Evolutionary conservation across 1,140 invertebrate species (phyloP).

Genomic region (Hermetia illucens): DNA sequence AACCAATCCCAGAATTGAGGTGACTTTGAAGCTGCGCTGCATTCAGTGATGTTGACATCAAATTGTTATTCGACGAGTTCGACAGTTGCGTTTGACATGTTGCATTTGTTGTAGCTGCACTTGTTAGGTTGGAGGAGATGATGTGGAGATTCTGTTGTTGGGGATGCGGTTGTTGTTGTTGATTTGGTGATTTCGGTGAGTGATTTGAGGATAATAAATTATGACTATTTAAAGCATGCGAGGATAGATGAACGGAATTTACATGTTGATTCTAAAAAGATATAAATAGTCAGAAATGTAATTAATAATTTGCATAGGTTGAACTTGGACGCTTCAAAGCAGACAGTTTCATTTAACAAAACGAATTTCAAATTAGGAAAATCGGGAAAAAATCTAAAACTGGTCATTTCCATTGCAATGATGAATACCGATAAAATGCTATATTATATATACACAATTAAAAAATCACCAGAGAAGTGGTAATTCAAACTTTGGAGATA

Average conservation of each 20-base stretch:
- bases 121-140: slow-evolving; percentile 5
- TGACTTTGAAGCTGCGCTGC: slow-evolving; percentile 13
- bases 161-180: slow-evolving; percentile 23
- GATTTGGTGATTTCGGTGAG: slow-evolving; percentile 30
- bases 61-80: slow-evolving; percentile 10
- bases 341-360: no score
- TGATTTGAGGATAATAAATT: slow-evolving; percentile 29
- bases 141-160: slow-evolving; percentile 13
- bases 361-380: no score
- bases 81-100: slow-evolving; percentile 2
- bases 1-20: neutral
- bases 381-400: no score
- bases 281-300: slow-evolving; percentile 7
- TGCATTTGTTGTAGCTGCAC: slow-evolving; percentile 14
- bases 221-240: slow-evolving; percentile 30
- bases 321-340: neutral
- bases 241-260: slow-evolving; percentile 24
- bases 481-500: no score
- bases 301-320: slow-evolving; percentile 1
- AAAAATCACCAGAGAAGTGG: no score
- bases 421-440: no score
- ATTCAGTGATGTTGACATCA: slow-evolving; percentile 29
- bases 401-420: no score
- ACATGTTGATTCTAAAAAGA: slow-evolving; percentile 14
- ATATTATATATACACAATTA: no score